Evolutionary conservation across 2,888 invertebrate species (phyloP).

Genomic region (Pheosia gnoma): DNA sequence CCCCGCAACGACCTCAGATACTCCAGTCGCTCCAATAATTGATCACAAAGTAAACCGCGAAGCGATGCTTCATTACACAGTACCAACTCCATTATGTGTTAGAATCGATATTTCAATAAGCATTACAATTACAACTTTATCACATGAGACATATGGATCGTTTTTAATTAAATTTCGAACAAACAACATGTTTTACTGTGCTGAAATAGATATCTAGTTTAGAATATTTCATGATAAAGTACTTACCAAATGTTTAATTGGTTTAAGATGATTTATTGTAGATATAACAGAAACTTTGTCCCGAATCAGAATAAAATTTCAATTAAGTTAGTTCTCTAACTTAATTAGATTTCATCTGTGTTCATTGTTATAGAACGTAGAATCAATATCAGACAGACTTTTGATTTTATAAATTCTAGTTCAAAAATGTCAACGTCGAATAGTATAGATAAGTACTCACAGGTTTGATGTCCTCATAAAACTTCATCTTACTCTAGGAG

Average conservation of each 20-base stretch:
- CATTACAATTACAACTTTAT: conserved; percentile 27
- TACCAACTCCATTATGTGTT: conserved; percentile 52
- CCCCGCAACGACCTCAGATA: conserved; percentile 37
- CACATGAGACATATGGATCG: conserved; percentile 12
- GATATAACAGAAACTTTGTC: background rate
- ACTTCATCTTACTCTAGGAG: no score
- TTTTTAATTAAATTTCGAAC: conserved; percentile 9
- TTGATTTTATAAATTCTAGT: no score
- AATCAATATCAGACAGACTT: background rate
- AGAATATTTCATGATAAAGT: no score
- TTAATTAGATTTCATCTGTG: conserved; percentile 4
- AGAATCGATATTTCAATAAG: conserved; percentile 34
- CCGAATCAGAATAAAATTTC: background rate
- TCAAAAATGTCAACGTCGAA: no score
- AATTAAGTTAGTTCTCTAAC: background rate
- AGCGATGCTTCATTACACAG: conserved; percentile 56
- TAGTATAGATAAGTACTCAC: no score
- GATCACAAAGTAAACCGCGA: conserved; percentile 68
- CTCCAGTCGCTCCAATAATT: conserved; percentile 63
- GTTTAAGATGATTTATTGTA: background rate
- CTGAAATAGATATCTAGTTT: no score
- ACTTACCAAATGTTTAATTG: no score
- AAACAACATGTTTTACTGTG: no score
- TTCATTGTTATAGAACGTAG: background rate
- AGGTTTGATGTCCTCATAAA: no score